Base-by-base conservation (phyloP, 2,888 invertebrate genomes). In the Nesidiocoris tenuis region DNA sequence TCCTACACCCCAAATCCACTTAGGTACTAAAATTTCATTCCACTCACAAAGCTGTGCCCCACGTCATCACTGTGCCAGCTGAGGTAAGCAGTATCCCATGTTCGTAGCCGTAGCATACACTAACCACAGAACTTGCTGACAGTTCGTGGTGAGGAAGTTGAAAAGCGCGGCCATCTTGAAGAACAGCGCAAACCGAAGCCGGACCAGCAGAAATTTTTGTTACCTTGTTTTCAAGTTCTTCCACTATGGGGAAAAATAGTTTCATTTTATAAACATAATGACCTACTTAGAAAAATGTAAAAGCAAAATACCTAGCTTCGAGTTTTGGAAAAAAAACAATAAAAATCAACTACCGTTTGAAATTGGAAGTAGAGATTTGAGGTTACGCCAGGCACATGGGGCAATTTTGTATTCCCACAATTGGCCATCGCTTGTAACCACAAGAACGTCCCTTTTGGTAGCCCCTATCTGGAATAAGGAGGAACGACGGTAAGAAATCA, bases 41-140 rank as follows among this genome's bases (percentile, higher is more conserved):
- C 5, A 67, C 66, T 68, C 18, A 95, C 95, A 93, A 90, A 81
- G 95, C 94, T 82, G 88, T 88, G 59, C 96, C 96, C 89, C 90
- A 93, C 1, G 90, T 88, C 81, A 90, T 94, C n/a, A 96, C 87
- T 81, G 87, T 86, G 0, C 95, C 94, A 81, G 85, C 84, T 67
- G 86, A 85, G 67, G 91, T 90, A 5, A 95, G 85, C 67, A 93
- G 80, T 12, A 95, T 81, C 55, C 87, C 89, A 83, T 96, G 95
- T 82, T 95, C 95, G 83, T 90, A 89, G 0, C 96, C 96, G 84
- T 92, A 91, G 70, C 86, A 86, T 39, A 94, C 83, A 81, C 91
- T 89, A 72, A 86, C 83, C 17, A 91, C 87, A 80, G 86, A 86
- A 16, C 87, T 84, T 78, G 86, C 83, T 81, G 86, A 5, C 9